Base-by-base conservation (phyloP, 1,140 invertebrate species). In the Phymorhynchus buccinoides region DNA sequence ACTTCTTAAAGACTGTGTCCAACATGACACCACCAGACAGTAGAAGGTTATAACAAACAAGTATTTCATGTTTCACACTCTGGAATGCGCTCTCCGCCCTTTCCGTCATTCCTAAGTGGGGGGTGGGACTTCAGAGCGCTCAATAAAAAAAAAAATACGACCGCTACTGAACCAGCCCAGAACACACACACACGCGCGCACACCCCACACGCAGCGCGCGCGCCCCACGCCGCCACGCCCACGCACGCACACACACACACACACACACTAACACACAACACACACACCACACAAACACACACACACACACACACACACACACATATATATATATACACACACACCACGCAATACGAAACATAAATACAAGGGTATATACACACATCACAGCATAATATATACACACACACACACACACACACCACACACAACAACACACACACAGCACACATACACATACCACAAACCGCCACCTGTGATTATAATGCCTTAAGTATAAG, bases 261-360 rank as follows among this genome's bases (percentile, higher is more conserved):
- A 35, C 32, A 37, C 71, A 75, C 71, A 75, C 71, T 37, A 30
- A 75, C 71, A 75, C 71, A 75, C 71, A n/a, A n/a, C n/a, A n/a
- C n/a, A n/a, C n/a, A n/a, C n/a, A n/a, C n/a, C n/a, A 75, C 16
- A 75, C 71, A 75, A 12, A 9, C 62, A 66, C 62, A 66, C 62
- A 66, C 62, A 66, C 7, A 66, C 62, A 66, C 62, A 27, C 62
- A 27, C 62, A 27, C 62, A 18, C 16, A 27, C 71, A 75, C 71
- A 4, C n/a, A 32, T 6, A 75, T 35, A 75, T 35, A 75, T 35
- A 75, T 35, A 35, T 35, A 75, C 71, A 75, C 71, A 66, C 62
- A 66, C 62, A n/a, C n/a, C n/a, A n/a, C n/a, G n/a, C n/a, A n/a
- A n/a, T n/a, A n/a, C n/a, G n/a, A n/a, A n/a, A 66, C 22, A 66